Evolutionary conservation across 2,797 vertebrate species (phyloP), one percentile per base, ranked within the genome.

Genomic region (Huso huso): DNA sequence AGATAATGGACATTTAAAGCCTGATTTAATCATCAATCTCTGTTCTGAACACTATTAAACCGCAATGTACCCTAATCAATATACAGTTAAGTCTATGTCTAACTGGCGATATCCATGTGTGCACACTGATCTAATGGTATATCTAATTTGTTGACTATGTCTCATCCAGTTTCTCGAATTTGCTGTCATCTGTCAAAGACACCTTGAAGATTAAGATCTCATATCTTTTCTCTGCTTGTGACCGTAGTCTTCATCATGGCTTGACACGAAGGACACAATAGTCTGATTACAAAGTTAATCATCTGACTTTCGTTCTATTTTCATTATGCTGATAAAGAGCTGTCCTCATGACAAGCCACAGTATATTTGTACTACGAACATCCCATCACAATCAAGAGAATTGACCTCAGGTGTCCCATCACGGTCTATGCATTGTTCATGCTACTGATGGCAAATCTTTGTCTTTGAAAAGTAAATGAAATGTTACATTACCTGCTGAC

Each of bases 241-340:
- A 62, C 6, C 10, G 60, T 62, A n/a, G 60, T 15, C 23, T 62
- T 62, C 15, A 18, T 18, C 15, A 18, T 18, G 15, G 12, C 23
- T 62, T 62, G 60, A 62, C 60, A 62, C 11, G 15, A 62, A 62
- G 60, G 60, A 62, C 60, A 62, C 60, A 62, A 62, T 62, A 15
- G 15, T 15, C n/a, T 62, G 60, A 62, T 62, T 62, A 48, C 60
- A 62, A 62, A 62, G 60, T 62, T 62, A 62, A 62, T 62, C 60
- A 62, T 62, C 7, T 62, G 60, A 62, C 15, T 62, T 62, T 62
- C n/a, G 37, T 48, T 62, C 60, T 23, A 6, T 15, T 62, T 62
- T 62, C 37, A 62, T 62, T 15, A 62, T 62, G 15, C 15, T 8
- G 60, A 62, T 57, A 62, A 62, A 48, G 60, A 62, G 60, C 60